Conservation (phyloP, 1,140 invertebrate species). For the Drosophila kikkawai region DNA sequence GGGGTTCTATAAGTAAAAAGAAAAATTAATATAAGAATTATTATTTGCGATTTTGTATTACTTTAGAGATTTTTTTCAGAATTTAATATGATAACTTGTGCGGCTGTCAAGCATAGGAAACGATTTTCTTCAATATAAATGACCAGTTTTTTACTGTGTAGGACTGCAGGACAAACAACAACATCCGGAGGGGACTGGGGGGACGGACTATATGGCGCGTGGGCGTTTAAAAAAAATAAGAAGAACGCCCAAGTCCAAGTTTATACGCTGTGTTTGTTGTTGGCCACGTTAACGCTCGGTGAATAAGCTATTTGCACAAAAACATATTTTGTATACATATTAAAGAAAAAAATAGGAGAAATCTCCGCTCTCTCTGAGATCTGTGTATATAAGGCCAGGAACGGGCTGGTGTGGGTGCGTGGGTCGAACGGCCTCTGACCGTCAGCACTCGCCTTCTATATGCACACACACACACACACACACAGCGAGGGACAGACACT, state of each 20-base stretch:
- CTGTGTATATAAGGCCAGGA: constrained; percentile 16
- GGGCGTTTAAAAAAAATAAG: constrained; percentile 48
- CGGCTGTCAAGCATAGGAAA: background rate
- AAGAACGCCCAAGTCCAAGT: constrained; percentile 74
- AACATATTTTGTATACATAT: constrained; percentile 54
- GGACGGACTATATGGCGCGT: constrained; percentile 51
- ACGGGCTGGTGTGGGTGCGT: constrained; percentile 58
- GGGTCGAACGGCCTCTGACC: constrained; percentile 80
- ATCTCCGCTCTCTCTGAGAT: constrained; percentile 34
- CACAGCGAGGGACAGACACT: constrained; percentile 29
- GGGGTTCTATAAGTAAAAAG: too few species aligned
- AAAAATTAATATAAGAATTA: background rate
- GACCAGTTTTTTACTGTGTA: background rate
- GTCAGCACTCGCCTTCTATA: constrained; percentile 58
- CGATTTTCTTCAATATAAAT: background rate
- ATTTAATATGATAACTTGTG: background rate
- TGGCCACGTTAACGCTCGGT: constrained; percentile 53
- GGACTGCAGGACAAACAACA: constrained; percentile 71
- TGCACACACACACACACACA: constrained; percentile 14
- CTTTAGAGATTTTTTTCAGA: background rate
- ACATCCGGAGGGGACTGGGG: constrained; percentile 34
- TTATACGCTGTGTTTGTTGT: constrained; percentile 60
- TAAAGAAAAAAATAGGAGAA: constrained; percentile 22
- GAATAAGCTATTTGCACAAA: constrained; percentile 76
- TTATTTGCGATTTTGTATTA: background rate